Base-by-base conservation (phyloP, 1,140 invertebrate genomes). In the Panulirus ornatus region DNA sequence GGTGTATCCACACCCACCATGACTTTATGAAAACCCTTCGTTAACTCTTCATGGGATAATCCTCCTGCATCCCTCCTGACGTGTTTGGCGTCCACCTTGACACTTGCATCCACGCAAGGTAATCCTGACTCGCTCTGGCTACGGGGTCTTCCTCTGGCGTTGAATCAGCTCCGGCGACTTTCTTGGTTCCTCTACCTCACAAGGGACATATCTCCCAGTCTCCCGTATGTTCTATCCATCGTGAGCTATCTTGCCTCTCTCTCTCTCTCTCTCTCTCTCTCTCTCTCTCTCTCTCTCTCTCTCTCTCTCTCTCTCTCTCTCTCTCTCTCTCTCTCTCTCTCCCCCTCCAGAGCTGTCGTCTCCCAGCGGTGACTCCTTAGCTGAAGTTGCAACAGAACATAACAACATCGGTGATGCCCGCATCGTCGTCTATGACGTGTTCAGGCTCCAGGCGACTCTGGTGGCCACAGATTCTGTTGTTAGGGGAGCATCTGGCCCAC, bases 391-490 rank as follows among this genome's bases (percentile, higher is more conserved):
- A 87, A 51, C 84, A 87, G 51, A 63, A 87, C 84, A 78, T 66
- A 44, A 78, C 44, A 40, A 87, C 51, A 34, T 87, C 73, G 9
- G 27, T n/a, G 6, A 87, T 2, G 1, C 84, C 84, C 1, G 84
- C 84, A n/a, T 87, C 84, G 73, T 87, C 84, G 16, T 73, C 40
- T 2, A 87, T 6, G 51, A 38, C 2, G 84, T 87, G 30, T n/a
- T 73, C 66, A n/a, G 42, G 11, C 73, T 87, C 40, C 19, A 87
- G 30, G 14, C 84, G 27, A 14, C 9, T 66, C 51, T 87, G 47
- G 5, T 40, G 73, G 27, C 84, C 84, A 44, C 84, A 87, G 19
- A 87, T 40, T 36, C 34, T 76, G 73, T 54, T 58, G 54, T 44
- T 71, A 2, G 16, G 5, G 1, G 73, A 42, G 30, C 84, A 87